Percentiles rank a stretch among this genome's conserved stretches.
Evolutionary conservation across 2,888 invertebrate genomes (phyloP).

Genomic region (Caenorhabditis sp.): DNA sequence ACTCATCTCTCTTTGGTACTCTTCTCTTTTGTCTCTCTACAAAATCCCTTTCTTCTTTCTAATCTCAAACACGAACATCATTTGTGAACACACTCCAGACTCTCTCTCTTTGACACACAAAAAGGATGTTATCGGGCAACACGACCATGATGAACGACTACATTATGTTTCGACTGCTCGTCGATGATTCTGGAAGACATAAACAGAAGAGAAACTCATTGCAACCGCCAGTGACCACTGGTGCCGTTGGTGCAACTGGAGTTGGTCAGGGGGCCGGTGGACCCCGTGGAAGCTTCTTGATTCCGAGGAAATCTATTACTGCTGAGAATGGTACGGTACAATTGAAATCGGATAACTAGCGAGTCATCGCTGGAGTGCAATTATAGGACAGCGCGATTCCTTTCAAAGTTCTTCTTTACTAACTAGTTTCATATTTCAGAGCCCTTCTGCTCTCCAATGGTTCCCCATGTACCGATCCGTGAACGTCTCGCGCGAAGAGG

Average conservation of each 20-base stretch:
- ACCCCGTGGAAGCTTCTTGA: slow-evolving; percentile 57
- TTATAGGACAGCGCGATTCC: slow-evolving; percentile 1
- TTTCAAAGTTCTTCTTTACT: background rate
- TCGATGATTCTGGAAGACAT: slow-evolving; percentile 70
- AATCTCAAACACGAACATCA: slow-evolving; percentile 50
- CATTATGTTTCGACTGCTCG: slow-evolving; percentile 78
- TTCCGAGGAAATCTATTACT: slow-evolving; percentile 60
- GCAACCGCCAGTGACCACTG: slow-evolving; percentile 37
- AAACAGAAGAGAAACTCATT: slow-evolving; percentile 63
- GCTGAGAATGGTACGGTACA: slow-evolving; percentile 56
- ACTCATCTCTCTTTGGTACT: slow-evolving; percentile 31
- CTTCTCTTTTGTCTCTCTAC: slow-evolving; percentile 8
- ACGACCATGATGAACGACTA: slow-evolving; percentile 76
- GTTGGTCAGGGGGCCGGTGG: slow-evolving; percentile 45
- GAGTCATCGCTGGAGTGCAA: slow-evolving; percentile 8
- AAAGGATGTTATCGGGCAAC: slow-evolving; percentile 68
- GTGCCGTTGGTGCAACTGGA: slow-evolving; percentile 28
- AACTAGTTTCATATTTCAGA: slow-evolving; percentile 67
- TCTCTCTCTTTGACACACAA: slow-evolving; percentile 9
- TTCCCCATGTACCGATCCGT: slow-evolving; percentile 78
- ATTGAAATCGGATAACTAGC: background rate
- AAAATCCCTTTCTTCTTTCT: slow-evolving; percentile 28
- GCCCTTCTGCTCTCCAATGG: slow-evolving; percentile 79
- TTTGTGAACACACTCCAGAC: slow-evolving; percentile 39
- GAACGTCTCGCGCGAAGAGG: slow-evolving; percentile 76